A percentile compares a stretch with the other conserved stretches of the same genome.
Conservation (phyloP, 2,888 invertebrate genomes). For the Diarsia dahlii region DNA sequence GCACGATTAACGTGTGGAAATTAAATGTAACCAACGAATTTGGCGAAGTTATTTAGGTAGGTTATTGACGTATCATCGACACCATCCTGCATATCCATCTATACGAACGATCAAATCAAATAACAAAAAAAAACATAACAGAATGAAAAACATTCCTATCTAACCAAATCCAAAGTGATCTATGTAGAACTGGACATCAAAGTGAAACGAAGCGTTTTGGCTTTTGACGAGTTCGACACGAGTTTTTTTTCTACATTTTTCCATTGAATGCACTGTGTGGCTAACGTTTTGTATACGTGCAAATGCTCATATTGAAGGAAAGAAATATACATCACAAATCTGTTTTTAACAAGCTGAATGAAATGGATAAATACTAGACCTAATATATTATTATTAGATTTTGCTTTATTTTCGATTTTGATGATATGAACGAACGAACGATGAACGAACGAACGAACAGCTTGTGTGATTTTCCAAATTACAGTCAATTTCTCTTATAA, state of each 20-base stretch:
- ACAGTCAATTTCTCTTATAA: not conserved
- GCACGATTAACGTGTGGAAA: too few species aligned
- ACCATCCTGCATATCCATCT: too few species aligned
- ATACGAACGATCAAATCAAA: not conserved
- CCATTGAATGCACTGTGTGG: slow-evolving; percentile 20
- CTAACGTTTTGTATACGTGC: slow-evolving; percentile 3
- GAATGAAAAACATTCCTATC: slow-evolving; percentile 14
- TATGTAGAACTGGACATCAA: slow-evolving; percentile 41
- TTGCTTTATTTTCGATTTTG: not conserved
- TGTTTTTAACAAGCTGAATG: not conserved
- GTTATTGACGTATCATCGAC: too few species aligned
- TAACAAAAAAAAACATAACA: slow-evolving; percentile 1
- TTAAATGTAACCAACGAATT: too few species aligned
- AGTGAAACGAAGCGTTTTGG: slow-evolving; percentile 43
- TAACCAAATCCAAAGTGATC: slow-evolving; percentile 27
- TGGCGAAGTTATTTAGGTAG: too few species aligned
- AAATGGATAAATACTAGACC: not conserved
- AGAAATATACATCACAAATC: not conserved
- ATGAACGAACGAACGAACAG: not conserved
- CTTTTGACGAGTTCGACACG: slow-evolving; percentile 38
- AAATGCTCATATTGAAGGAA: not conserved
- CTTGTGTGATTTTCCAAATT: not conserved
- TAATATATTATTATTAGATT: not conserved
- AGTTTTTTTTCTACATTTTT: slow-evolving; percentile 41
- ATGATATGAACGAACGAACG: too few species aligned